Evolutionary conservation across 2,888 invertebrate species (phyloP).

Genomic region (Uloborus plumipes): DNA sequence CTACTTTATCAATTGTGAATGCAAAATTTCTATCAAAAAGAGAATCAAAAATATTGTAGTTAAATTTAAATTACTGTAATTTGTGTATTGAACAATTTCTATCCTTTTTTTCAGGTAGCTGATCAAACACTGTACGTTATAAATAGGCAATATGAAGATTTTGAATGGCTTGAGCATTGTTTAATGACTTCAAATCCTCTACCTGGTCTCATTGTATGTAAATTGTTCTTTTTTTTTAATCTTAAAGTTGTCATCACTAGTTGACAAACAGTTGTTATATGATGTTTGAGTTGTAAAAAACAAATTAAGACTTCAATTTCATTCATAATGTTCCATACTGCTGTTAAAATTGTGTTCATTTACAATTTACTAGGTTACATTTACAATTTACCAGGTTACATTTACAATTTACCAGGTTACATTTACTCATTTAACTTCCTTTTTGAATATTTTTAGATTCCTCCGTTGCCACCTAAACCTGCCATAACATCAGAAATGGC

Average conservation of each 20-base stretch:
- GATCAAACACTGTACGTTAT: conserved; percentile 44
- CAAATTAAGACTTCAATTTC: neutral
- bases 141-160: conserved; percentile 71
- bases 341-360: neutral
- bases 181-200: conserved; percentile 70
- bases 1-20: no score
- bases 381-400: neutral
- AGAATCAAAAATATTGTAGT: no score
- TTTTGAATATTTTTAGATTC: conserved; percentile 68
- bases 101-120: conserved; percentile 14
- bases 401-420: neutral
- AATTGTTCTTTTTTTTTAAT: neutral
- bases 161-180: conserved; percentile 73
- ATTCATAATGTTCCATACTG: neutral
- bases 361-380: no score
- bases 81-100: neutral
- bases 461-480: conserved; percentile 72
- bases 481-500: conserved; percentile 71
- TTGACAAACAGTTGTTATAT: neutral
- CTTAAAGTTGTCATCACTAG: no score
- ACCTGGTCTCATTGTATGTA: conserved; percentile 71
- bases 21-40: no score
- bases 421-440: neutral
- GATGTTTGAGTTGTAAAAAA: neutral
- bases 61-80: no score